Evolutionary conservation across 1,140 invertebrate species (phyloP).

Genomic region (Sogatella furcifera): DNA sequence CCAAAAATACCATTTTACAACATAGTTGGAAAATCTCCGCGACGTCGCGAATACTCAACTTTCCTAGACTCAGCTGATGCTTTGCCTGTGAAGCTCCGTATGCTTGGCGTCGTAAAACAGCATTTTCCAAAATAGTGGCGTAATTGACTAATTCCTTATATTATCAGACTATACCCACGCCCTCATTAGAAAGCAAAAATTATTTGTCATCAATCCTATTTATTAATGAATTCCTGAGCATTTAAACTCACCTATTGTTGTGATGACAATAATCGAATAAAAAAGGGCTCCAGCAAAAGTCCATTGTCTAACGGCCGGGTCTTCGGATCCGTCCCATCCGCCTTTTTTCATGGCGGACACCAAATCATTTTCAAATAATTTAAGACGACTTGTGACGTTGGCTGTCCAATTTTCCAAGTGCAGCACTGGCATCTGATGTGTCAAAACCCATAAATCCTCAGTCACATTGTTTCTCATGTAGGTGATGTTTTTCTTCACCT

Average conservation of each 20-base stretch:
- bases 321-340: constrained; percentile 86
- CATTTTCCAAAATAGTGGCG: no score
- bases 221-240: no score
- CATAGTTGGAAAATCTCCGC: no score
- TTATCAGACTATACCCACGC: no score
- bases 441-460: constrained; percentile 67
- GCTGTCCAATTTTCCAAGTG: constrained; percentile 61
- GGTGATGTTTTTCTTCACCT: constrained; percentile 71
- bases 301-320: constrained; percentile 65
- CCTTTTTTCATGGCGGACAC: constrained; percentile 74
- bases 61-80: no score
- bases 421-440: constrained; percentile 49
- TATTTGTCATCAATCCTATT: no score
- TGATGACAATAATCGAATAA: constrained; percentile 96
- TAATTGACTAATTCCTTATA: no score
- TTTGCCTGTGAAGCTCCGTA: no score
- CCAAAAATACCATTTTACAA: no score
- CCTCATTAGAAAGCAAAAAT: no score
- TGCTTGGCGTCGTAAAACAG: no score
- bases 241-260: constrained; percentile 71
- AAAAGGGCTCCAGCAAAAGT: constrained; percentile 84
- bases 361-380: constrained; percentile 69
- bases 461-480: constrained; percentile 61
- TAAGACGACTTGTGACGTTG: constrained; percentile 44
- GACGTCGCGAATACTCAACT: no score